These are phyloP conservation scores for Denticeps clupeoides DNA, from an alignment of 2,797 vertebrate genomes.

Conservation along the genomic window DNA sequence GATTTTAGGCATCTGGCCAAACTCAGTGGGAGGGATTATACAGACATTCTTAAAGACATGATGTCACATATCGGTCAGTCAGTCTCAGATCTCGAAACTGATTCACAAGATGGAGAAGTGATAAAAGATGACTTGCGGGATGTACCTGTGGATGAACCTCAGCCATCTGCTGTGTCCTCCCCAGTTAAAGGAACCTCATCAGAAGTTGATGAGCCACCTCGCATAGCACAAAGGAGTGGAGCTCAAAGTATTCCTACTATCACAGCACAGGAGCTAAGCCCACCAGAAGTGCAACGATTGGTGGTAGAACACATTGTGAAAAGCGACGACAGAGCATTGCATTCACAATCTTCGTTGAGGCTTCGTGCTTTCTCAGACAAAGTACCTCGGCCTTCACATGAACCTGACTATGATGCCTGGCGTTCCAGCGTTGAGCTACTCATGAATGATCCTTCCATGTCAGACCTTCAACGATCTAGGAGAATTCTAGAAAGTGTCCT, in stretches of 20 bases:
- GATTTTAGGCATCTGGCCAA: conserved; percentile 2
- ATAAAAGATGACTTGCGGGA: not conserved
- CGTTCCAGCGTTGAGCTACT: conserved; percentile 14
- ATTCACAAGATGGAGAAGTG: too few species aligned
- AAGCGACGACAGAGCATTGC: not conserved
- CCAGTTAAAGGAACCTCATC: not conserved
- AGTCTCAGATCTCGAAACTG: not conserved
- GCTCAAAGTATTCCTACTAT: not conserved
- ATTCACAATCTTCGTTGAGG: not conserved
- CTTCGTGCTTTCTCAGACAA: conserved; percentile 14
- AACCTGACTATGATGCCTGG: conserved; percentile 8
- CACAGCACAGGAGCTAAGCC: not conserved
- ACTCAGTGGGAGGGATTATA: conserved; percentile 2
- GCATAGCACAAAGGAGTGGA: not conserved
- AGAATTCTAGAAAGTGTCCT: conserved; percentile 18
- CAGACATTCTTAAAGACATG: not conserved
- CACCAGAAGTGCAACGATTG: conserved; percentile 3
- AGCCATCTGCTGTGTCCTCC: not conserved
- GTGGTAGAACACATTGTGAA: conserved; percentile 2
- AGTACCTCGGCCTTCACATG: conserved; percentile 1
- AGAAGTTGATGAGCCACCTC: not conserved
- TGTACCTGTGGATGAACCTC: not conserved
- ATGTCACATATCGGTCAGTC: not conserved
- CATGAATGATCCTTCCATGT: conserved; percentile 4
- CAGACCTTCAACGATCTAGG: not conserved